Evolutionary conservation across 2,888 invertebrate genomes (phyloP), one percentile per base, ranked within the genome.

Genomic region (Encarsia formosa): DNA sequence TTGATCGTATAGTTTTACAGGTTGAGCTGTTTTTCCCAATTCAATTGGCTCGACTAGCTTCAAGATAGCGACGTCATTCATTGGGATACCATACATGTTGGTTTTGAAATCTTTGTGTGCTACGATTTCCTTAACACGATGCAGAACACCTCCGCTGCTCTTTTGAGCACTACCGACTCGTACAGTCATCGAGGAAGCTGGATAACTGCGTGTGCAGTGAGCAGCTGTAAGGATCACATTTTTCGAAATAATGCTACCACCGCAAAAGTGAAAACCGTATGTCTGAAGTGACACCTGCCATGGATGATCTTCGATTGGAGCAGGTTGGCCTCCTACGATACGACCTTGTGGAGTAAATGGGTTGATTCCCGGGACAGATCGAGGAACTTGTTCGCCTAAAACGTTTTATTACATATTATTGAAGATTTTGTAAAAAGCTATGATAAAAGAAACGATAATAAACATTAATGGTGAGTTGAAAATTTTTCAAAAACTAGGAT

Each of bases 141-240:
- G 65, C 0, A 81, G 4, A 38, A 75, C 62, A 0, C 84, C 84
- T 1, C 79, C 80, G 2, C 62, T 52, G 0, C 65, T 62, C 19
- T 69, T 77, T 24, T 74, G 76, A 0, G 81, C 77, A 4, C 79
- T 58, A 8, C 64, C 65, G 4, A 61, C 60, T 8, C 82, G 77
- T 1, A 83, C 65, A 1, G 46, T 52, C 1, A 63, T 52, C 24
- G 18, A 38, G 9, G 23, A 38, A 0, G 52, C 38, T 6, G 56
- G 35, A 26, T 60, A 62, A 29, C 40, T 75, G 74, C 24, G 62
- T 58, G 45, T 78, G 19, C 83, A 83, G 61, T 83, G 81, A 2
- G 80, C 82, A 9, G 83, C 82, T 1, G 81, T 82, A 0, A 83
- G 49, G 2, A 82, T 69, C 8, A 76, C 75, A 31, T 75, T 69